Evolutionary conservation across 1,140 invertebrate genomes (phyloP), one percentile per base, ranked within the genome.

Genomic region (Drosophila subobscura): DNA sequence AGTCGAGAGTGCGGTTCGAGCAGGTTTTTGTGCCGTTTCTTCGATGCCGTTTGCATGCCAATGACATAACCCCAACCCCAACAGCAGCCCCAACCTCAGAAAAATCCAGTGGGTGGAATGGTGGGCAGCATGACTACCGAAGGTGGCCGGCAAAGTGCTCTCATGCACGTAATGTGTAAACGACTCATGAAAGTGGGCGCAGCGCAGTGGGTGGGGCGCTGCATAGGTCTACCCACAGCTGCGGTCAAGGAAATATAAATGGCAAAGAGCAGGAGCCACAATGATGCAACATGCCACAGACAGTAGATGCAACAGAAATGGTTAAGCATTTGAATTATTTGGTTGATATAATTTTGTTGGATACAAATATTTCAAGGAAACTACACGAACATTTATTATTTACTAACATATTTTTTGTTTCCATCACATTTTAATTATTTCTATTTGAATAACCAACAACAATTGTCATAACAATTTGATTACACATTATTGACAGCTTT

Each of bases 81-180:
- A 12, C 16, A 20, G 16, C 16, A 20, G 16, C 16, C 33, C 33
- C 2, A 7, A 33, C 2, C 6, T 12, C 25, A 27, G 16, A 29
- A 10, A 6, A 46, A 14, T n/a, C 29, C 42, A 16, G 33, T 25
- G 55, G 16, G 37, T n/a, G n/a, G n/a, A n/a, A 5, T 12, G 1
- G 22, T 29, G 10, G 10, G 2, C 10, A 27, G 42, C n/a, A 83
- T 59, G 53, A 50, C 47, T 68, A 70, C 64, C 55, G 65, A 75
- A 75, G 75, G 83, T 84, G 75, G 79, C 42, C 72, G 75, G 75
- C 54, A 79, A 84, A 84, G 76, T 84, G 80, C 59, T 63, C 54
- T 52, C 67, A 61, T 77, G 80, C 76, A 84, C 75, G 79, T 84
- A 75, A 84, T 83, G 54, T 55, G 40, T 61, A 56, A 68, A 50